Base-by-base conservation (phyloP, 2,797 vertebrate genomes). In the Premnoplex brunnescens region DNA sequence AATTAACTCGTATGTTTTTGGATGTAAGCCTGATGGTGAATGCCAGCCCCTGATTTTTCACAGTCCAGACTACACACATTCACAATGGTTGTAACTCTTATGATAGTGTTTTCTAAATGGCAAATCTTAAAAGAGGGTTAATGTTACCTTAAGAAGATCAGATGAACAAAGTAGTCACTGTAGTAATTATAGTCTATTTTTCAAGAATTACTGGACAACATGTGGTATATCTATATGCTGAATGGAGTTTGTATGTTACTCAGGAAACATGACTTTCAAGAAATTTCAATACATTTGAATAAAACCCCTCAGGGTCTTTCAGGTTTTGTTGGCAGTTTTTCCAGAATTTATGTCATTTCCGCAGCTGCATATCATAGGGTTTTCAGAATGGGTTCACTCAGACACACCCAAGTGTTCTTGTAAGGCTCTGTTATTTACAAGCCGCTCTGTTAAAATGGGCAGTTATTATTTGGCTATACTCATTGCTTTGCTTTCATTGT, bases 331-430 rank as follows among this genome's bases (percentile, higher is more conserved):
- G 85, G 90, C 74, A 56, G 34, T 46, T 85, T 92, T 79, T 92
- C 88, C 63, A 92, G 72, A 88, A 92, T 79, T 55, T 67, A 30
- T 85, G 77, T 68, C 6, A n/a, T 88, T 88, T 58, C 88, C 89
- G 92, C 80, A 94, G 91, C 89, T 85, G 85, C 77, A 58, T 81
- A 51, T 85, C 80, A 48, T 32, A 68, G 34, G 24, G 39, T 67
- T 81, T 85, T 55, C 83, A 77, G 64, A 69, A 85, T 1, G 43
- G 52, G 10, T 72, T 93, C 83, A 69, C 72, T 93, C 58, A 68
- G 90, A 74, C 89, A 96, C 90, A 36, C 86, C 84, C 88, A 87
- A 81, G 43, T 89, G 79, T 72, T 93, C 79, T 84, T 92, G 82
- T 56, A 62, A 44, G 41, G 58, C 74, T 89, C 75, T 90, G 32